Evolutionary conservation across 2,113 vertebrate genomes (phyloP).

Genomic region (Brachirus orientalis): DNA sequence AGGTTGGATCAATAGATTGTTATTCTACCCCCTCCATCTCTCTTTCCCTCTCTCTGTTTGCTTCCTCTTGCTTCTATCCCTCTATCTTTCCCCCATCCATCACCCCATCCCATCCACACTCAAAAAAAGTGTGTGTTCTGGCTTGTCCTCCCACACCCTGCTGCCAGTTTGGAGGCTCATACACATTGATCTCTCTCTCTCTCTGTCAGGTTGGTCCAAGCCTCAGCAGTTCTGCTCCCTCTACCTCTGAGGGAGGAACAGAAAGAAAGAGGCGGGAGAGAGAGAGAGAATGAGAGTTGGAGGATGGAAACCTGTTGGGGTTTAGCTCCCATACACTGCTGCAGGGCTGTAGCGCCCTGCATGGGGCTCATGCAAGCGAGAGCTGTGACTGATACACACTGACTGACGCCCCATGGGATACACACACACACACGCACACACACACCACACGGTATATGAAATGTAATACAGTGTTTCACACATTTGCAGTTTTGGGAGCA

Average conservation of each 20-base stretch:
- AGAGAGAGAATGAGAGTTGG: too few relatives aligned
- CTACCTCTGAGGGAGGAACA: neutral
- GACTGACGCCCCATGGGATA: neutral
- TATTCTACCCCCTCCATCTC: neutral
- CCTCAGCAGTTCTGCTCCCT: slow-evolving; percentile 27
- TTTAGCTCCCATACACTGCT: slow-evolving; percentile 23
- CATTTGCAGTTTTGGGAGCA: too few relatives aligned
- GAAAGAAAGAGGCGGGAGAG: too few relatives aligned
- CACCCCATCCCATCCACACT: neutral
- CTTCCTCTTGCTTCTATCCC: neutral
- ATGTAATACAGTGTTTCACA: too few relatives aligned
- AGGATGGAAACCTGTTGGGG: slow-evolving; percentile 18
- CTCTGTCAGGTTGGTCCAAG: slow-evolving; percentile 45
- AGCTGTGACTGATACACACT: slow-evolving; percentile 13
- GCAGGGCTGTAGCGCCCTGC: slow-evolving; percentile 24
- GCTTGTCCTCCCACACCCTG: slow-evolving; percentile 16
- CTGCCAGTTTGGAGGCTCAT: slow-evolving; percentile 29
- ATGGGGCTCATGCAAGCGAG: slow-evolving; percentile 12
- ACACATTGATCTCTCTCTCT: slow-evolving; percentile 40
- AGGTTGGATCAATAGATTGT: slow-evolving; percentile 34
- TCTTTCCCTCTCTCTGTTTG: neutral
- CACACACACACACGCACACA: neutral
- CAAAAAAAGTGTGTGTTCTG: neutral
- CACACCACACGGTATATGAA: too few relatives aligned
- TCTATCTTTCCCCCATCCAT: neutral